Conservation (phyloP, 2,797 vertebrate genomes). For the Macropodus opercularis region DNA sequence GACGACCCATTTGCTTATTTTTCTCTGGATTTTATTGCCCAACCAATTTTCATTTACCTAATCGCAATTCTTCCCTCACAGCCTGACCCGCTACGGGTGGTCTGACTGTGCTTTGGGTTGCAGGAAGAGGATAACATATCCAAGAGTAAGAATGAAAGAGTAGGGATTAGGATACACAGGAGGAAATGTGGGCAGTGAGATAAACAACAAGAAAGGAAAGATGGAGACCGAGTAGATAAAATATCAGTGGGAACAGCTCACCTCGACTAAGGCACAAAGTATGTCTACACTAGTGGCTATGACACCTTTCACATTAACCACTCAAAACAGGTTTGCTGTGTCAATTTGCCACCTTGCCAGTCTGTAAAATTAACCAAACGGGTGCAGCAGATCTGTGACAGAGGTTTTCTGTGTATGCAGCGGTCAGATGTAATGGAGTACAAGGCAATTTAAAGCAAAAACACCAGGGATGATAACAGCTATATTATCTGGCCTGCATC, state of each 20-base stretch:
- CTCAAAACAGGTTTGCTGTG: too few relatives aligned
- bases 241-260: conserved; percentile 31
- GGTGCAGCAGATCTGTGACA: too few relatives aligned
- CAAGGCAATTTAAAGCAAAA: not conserved
- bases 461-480: not conserved
- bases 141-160: conserved; percentile 18
- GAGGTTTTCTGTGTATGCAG: too few relatives aligned
- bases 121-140: conserved; percentile 44
- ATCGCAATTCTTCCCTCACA: conserved; percentile 11
- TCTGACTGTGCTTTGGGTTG: conserved; percentile 32
- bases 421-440: too few relatives aligned
- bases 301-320: too few relatives aligned
- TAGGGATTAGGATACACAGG: conserved; percentile 23
- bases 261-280: conserved; percentile 33
- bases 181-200: conserved; percentile 29
- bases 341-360: too few relatives aligned
- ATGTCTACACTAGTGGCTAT: not conserved
- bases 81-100: conserved; percentile 34
- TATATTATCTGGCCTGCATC: not conserved
- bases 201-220: conserved; percentile 45
- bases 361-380: too few relatives aligned
- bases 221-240: conserved; percentile 37
- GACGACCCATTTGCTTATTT: conserved; percentile 30
- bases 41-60: conserved; percentile 20
- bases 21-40: conserved; percentile 10